These are phyloP conservation scores for Syrrhaptes paradoxus DNA, from an alignment of 2,113 vertebrate genomes.

Conservation along the genomic window DNA sequence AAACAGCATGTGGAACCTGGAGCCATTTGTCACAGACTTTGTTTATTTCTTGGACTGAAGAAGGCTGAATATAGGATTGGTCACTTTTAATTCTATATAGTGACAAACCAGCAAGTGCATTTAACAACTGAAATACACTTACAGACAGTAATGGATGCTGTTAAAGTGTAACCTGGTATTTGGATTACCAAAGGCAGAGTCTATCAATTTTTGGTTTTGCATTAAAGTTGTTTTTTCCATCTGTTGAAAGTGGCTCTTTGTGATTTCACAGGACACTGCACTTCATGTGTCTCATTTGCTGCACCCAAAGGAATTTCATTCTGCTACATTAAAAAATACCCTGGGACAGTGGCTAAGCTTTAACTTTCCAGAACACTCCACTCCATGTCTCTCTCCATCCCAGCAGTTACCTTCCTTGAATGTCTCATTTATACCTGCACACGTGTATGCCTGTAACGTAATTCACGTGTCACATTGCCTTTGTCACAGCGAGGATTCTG, in stretches of 20 bases:
- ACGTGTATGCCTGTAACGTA: background rate
- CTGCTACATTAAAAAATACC: constrained; percentile 77
- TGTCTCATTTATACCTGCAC: background rate
- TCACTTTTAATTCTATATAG: background rate
- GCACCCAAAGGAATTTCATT: constrained; percentile 74
- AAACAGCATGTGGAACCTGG: background rate
- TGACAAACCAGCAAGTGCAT: constrained; percentile 31
- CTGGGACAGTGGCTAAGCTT: background rate
- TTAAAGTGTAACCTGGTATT: constrained; percentile 37
- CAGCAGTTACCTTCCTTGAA: background rate
- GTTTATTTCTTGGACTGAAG: constrained; percentile 5
- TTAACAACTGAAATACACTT: constrained; percentile 23
- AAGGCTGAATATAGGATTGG: background rate
- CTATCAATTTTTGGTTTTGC: constrained; percentile 50
- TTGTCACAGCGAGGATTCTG: background rate
- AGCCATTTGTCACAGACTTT: background rate
- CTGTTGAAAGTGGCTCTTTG: constrained; percentile 63
- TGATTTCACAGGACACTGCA: constrained; percentile 84
- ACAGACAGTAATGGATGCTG: constrained; percentile 37
- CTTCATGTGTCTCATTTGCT: constrained; percentile 82
- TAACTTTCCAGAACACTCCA: background rate
- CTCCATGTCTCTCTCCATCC: background rate
- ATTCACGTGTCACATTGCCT: background rate
- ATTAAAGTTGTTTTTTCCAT: constrained; percentile 56
- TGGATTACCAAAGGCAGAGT: constrained; percentile 9